phyloP scores from a whole-genome alignment of 2,113 vertebrate genomes.

The human region DNA sequence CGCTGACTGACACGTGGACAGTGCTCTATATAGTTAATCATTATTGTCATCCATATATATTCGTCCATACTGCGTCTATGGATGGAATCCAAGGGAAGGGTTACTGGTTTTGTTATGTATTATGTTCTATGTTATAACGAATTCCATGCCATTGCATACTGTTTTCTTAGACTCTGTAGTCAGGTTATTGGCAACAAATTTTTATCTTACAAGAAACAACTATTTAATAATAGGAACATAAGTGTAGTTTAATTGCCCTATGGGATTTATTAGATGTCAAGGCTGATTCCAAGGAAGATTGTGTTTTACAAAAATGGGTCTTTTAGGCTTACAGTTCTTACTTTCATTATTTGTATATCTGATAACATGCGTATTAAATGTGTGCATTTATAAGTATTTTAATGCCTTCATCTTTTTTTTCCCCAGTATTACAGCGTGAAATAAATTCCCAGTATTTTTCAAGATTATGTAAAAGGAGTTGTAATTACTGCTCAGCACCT shows the following conservation, averaged over 20 bases:
- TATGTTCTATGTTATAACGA: conserved; percentile 31
- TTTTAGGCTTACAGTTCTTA: conserved; percentile 12
- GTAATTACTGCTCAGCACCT: conserved; percentile 55
- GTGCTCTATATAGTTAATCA: background rate
- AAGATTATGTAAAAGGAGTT: conserved; percentile 60
- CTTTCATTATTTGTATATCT: conserved; percentile 27
- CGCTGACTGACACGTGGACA: background rate
- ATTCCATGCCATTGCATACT: background rate
- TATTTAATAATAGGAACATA: background rate
- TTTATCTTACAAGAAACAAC: conserved; percentile 26
- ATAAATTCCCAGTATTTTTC: conserved; percentile 50
- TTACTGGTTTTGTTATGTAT: conserved; percentile 11
- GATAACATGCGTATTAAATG: background rate
- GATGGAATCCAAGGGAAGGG: background rate
- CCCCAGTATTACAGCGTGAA: conserved; percentile 48
- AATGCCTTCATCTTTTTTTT: conserved; percentile 32
- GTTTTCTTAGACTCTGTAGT: background rate
- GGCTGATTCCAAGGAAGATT: background rate
- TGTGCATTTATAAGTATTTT: conserved; percentile 51
- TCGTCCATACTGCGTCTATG: background rate
- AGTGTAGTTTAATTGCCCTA: background rate
- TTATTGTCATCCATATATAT: background rate
- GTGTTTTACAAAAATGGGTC: conserved; percentile 7
- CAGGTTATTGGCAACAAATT: background rate
- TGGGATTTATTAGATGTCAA: conserved; percentile 17